A percentile compares a stretch with the other conserved stretches of the same genome.
phyloP scores from a whole-genome alignment of 2,888 invertebrate genomes.

The Leucoma salicis region DNA sequence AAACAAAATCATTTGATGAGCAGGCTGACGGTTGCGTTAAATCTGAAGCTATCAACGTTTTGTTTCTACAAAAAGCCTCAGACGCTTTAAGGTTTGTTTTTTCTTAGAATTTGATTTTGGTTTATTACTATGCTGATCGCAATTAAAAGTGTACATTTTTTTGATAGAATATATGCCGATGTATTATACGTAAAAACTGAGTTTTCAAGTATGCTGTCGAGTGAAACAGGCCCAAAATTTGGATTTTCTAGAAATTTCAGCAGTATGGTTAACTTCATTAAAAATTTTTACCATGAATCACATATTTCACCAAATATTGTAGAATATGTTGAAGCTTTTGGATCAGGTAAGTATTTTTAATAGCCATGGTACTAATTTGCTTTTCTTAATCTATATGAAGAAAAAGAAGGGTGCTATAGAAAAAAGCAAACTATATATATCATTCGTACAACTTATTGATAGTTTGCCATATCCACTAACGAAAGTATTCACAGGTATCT shows the following conservation, averaged over 20 bases:
- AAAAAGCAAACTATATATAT: background rate
- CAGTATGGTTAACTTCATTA: slow-evolving; percentile 36
- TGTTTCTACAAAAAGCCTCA: slow-evolving; percentile 85
- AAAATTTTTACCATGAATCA: slow-evolving; percentile 82
- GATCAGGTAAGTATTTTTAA: slow-evolving; percentile 78
- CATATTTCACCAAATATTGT: slow-evolving; percentile 84
- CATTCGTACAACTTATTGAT: background rate
- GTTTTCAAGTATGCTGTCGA: slow-evolving; percentile 65
- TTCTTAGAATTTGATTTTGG: too few species aligned
- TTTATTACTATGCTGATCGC: too few species aligned
- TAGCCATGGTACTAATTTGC: background rate
- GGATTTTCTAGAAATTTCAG: slow-evolving; percentile 19
- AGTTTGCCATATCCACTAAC: background rate
- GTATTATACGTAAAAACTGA: slow-evolving; percentile 86
- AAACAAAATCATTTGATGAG: slow-evolving; percentile 93
- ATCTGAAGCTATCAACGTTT: too few species aligned
- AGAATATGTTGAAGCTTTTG: slow-evolving; percentile 92
- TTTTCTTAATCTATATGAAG: background rate
- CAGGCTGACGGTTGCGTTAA: slow-evolving; percentile 89
- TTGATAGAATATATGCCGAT: slow-evolving; percentile 81
- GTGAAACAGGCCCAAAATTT: slow-evolving; percentile 73
- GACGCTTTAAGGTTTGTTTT: slow-evolving; percentile 73
- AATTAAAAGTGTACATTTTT: too few species aligned
- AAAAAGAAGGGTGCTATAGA: too few species aligned
- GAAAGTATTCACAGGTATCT: too few species aligned